These are phyloP conservation scores for Drosophila malerkotliana DNA, from an alignment of 1,140 invertebrate genomes.

Conservation along the genomic window DNA sequence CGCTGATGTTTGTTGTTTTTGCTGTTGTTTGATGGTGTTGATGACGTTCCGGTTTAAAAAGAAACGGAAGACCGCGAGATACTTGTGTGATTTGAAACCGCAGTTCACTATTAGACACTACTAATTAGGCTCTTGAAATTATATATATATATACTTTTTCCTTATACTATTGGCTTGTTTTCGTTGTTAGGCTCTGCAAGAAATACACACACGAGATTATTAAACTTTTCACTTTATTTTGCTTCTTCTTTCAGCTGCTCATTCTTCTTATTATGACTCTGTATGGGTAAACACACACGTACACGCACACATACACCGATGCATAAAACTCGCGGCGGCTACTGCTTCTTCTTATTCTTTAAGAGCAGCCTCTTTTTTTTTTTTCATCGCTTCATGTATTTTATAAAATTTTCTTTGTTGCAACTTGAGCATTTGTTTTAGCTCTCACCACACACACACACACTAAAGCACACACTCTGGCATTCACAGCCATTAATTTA, in stretches of 20 bases:
- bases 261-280: constrained; percentile 26
- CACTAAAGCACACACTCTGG: constrained; percentile 37
- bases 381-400: constrained; percentile 43
- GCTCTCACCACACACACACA: constrained; percentile 48
- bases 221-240: constrained; percentile 20
- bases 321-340: constrained; percentile 37
- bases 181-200: constrained; percentile 53
- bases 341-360: constrained; percentile 36
- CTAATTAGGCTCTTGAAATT: constrained; percentile 31
- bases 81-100: constrained; percentile 31
- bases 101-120: constrained; percentile 50
- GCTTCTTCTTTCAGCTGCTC: constrained; percentile 54
- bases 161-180: constrained; percentile 28
- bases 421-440: constrained; percentile 66
- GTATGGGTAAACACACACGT: constrained; percentile 30
- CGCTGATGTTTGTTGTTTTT: constrained; percentile 41
- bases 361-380: constrained; percentile 32
- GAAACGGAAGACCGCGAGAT: constrained; percentile 30
- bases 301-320: constrained; percentile 16
- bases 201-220: constrained; percentile 40
- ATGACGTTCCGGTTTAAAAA: constrained; percentile 15
- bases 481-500: constrained; percentile 28
- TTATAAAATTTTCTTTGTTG: constrained; percentile 75
- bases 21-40: constrained; percentile 30
- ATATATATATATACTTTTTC: constrained; percentile 25